Evolutionary conservation across 2,797 vertebrate species (phyloP), one percentile per base, ranked within the genome.

Genomic region (Cryptoprocta ferox): DNA sequence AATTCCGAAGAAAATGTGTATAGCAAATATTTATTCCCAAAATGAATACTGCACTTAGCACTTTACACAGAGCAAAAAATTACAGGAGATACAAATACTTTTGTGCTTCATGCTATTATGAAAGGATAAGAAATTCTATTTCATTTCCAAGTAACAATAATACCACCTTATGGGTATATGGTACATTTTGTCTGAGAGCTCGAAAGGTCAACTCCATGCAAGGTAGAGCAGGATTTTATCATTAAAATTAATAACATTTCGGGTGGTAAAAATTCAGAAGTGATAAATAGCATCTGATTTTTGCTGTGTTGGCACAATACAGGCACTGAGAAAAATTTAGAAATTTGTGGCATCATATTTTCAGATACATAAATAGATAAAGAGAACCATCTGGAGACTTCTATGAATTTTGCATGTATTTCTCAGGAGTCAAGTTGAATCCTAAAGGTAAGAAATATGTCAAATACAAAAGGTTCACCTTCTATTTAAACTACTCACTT

Each of bases 171-270:
- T 63, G 26, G 63, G 96, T 91, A 79, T 91, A 78, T 59, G 16
- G 71, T 73, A 75, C 87, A 81, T 81, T 95, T 88, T 96, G 3
- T 65, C 85, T 91, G 73, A 39, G 48, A 94, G 26, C 28, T 88
- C 56, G 61, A 97, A 96, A 97, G 91, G 91, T 82, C 95, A 97
- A 92, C 24, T 66, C n/a, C 11, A 66, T 83, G 45, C 65, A 89
- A 84, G 45, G 6, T 92, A 42, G 95, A 95, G 92, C n/a, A 95
- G 50, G 19, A 89, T 97, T 97, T 98, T 97, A 95, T 95, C 66
- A 97, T 94, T 97, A 94, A 96, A 97, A 97, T 97, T 94, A 97
- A 97, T 97, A 83, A 37, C n/a, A 95, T 89, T 97, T 78, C 73
- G 79, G 7, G 56, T 87, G 45, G 37, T 91, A 86, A 96, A 66